Evolutionary conservation across 2,113 vertebrate species (phyloP), one percentile per base, ranked within the genome.

Genomic region (Leptobrachium ailaonicum): DNA sequence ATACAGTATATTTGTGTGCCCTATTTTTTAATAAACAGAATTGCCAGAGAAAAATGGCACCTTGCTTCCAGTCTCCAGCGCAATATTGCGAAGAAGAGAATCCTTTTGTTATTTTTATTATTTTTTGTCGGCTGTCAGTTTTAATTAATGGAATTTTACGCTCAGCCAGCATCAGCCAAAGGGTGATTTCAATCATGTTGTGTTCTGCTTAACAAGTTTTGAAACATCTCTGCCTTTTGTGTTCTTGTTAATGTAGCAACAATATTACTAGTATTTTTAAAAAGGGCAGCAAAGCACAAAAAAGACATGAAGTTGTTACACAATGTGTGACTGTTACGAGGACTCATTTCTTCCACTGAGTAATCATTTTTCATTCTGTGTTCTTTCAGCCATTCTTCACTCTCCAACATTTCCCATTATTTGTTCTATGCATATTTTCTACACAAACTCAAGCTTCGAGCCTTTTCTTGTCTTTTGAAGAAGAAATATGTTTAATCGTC

Each of bases 131-230:
- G 66, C 50, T 81, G 79, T 75, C 66, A 75, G 64, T 68, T 75
- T 44, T 75, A 81, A 81, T 81, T 81, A 81, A 81, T 75, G 64
- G 56, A 62, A 68, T 69, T 60, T 73, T 81, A 72, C 12, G 64
- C 66, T 44, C 71, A 47, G 72, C 44, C 64, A 45, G n/a, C 42
- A 47, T 68, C 64, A 44, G 71, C 79, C 79, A 81, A 73, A 81
- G 79, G 79, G 78, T 66, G 53, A 75, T 75, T 81, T 81, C 79
- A 81, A 75, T 81, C 71, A 74, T 13, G 71, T 54, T 40, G 64
- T 20, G 67, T 72, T 81, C 53, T 75, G 79, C 69, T 81, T 69
- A 81, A 81, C 79, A 81, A 81, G 79, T 81, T 74, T 81, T 13
- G 71, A 81, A 81, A 81, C 64, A 69, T 69, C 69, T 42, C 67